These are phyloP conservation scores for Dione juno DNA, from an alignment of 2,888 invertebrate genomes.

Conservation along the genomic window DNA sequence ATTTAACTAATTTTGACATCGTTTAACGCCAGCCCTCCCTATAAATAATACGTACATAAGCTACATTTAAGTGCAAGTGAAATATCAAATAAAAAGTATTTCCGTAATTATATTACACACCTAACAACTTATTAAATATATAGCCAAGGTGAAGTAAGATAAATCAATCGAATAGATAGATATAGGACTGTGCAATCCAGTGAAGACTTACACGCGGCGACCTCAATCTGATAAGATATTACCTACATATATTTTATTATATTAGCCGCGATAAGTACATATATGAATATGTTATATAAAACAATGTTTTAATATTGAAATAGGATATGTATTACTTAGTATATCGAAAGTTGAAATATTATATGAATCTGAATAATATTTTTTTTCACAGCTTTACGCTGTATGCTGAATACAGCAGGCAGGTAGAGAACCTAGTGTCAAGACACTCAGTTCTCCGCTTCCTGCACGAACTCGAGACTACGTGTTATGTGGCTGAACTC, in stretches of 20 bases:
- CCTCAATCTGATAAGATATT: conserved; percentile 39
- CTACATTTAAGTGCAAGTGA: neutral
- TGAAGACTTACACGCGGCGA: conserved; percentile 30
- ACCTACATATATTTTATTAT: conserved; percentile 16
- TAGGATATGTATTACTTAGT: neutral
- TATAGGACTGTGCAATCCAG: conserved; percentile 2
- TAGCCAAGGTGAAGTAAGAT: conserved; percentile 25
- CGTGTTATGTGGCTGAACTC: too few species aligned
- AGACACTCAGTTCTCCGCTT: too few species aligned
- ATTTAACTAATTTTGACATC: neutral
- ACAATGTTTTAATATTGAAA: neutral
- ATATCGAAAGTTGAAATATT: too few species aligned
- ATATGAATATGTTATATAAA: neutral
- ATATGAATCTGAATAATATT: too few species aligned
- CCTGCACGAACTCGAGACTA: too few species aligned
- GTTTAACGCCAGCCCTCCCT: too few species aligned
- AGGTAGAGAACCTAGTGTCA: too few species aligned
- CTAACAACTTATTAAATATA: neutral
- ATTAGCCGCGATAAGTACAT: neutral
- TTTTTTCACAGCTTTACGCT: too few species aligned
- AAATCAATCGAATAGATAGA: conserved; percentile 25
- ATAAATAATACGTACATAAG: neutral
- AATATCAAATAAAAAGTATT: neutral
- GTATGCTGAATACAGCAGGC: too few species aligned
- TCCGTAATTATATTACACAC: neutral